phyloP scores from a whole-genome alignment of 1,140 invertebrate species.

The Ips nitidus region DNA sequence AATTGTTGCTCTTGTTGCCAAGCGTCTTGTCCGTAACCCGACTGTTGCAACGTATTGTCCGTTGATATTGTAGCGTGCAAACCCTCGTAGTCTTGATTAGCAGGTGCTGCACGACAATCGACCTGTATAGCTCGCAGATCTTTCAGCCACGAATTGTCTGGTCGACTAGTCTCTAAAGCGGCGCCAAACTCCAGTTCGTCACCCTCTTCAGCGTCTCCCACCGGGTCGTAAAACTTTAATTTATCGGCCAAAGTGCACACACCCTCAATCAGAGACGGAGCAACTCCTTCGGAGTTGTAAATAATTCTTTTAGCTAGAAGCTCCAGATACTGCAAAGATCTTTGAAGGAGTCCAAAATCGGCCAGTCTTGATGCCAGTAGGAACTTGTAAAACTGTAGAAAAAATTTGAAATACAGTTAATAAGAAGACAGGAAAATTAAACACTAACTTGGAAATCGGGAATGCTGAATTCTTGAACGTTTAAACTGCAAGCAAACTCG shows the following conservation, averaged over 20 bases:
- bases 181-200: constrained; percentile 46
- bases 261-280: constrained; percentile 63
- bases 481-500: constrained; percentile 86
- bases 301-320: constrained; percentile 70
- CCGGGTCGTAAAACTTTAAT: constrained; percentile 80
- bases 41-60: constrained; percentile 19
- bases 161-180: constrained; percentile 42
- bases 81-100: neutral
- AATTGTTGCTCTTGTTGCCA: constrained; percentile 47
- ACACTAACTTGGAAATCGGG: constrained; percentile 67
- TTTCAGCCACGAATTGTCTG: constrained; percentile 59
- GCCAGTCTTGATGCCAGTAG: constrained; percentile 71
- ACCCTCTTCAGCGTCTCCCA: constrained; percentile 52
- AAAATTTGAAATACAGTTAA: constrained; percentile 12
- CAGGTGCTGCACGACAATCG: constrained; percentile 35
- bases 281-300: constrained; percentile 59
- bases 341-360: constrained; percentile 75
- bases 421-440: neutral
- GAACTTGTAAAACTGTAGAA: constrained; percentile 70
- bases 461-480: constrained; percentile 72
- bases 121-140: constrained; percentile 53
- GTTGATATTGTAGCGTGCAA: constrained; percentile 9
- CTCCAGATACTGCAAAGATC: constrained; percentile 82
- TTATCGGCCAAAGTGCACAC: constrained; percentile 69
- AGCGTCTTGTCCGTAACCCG: constrained; percentile 9